Conservation (phyloP, 2,797 vertebrate species). For the Galago senegalensis region DNA sequence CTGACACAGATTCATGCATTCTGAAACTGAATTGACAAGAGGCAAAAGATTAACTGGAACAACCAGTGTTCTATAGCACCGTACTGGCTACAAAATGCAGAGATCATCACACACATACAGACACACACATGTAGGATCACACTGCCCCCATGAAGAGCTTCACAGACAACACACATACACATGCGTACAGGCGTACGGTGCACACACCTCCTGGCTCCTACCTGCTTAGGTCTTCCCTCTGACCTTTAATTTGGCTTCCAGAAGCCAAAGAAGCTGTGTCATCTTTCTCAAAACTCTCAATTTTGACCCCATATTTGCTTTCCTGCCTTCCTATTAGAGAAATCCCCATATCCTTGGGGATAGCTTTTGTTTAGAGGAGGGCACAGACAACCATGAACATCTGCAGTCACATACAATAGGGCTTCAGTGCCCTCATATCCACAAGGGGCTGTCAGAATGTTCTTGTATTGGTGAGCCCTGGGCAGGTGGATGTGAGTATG, state of each 20-base stretch:
- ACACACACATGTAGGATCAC: background rate
- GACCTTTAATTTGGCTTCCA: slow-evolving; percentile 38
- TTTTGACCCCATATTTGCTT: slow-evolving; percentile 51
- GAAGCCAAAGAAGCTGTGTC: background rate
- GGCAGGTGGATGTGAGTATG: background rate
- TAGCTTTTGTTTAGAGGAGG: background rate
- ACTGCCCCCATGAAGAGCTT: background rate
- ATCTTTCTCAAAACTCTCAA: slow-evolving; percentile 11
- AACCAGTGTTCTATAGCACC: background rate
- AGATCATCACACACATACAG: no score
- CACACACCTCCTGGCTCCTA: background rate
- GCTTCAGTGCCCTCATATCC: background rate
- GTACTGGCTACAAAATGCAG: background rate
- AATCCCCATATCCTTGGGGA: background rate
- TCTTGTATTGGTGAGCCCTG: background rate
- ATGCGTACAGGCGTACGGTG: no score
- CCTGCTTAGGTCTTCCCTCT: background rate
- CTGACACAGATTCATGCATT: background rate
- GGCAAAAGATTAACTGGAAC: background rate
- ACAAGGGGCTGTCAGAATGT: background rate
- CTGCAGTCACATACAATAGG: background rate
- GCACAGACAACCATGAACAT: background rate
- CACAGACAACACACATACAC: background rate
- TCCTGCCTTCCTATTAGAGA: background rate
- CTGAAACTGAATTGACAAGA: background rate